Conservation (phyloP, 1,140 invertebrate species). For the Calliopsis andreniformis region DNA sequence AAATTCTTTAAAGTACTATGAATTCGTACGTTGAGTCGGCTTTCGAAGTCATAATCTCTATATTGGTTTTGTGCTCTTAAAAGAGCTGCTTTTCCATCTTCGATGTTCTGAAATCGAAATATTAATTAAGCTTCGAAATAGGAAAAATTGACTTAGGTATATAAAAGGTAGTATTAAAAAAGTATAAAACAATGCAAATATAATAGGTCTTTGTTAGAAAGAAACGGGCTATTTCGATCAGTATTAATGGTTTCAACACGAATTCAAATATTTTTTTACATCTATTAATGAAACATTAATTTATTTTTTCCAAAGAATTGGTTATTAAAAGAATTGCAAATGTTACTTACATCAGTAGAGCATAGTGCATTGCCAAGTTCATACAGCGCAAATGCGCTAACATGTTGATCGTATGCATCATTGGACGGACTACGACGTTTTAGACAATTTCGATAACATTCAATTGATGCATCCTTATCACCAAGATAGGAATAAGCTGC, state of each 20-base stretch:
- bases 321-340: too few relatives aligned
- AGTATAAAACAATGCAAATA: too few relatives aligned
- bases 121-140: background rate
- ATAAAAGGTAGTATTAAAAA: too few relatives aligned
- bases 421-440: conserved; percentile 72
- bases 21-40: conserved; percentile 84
- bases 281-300: too few relatives aligned
- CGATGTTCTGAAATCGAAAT: conserved; percentile 78
- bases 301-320: too few relatives aligned
- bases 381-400: conserved; percentile 86
- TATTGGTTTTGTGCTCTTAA: conserved; percentile 82
- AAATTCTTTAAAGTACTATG: conserved; percentile 82
- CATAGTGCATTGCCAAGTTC: conserved; percentile 84
- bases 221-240: too few relatives aligned
- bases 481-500: conserved; percentile 79
- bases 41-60: conserved; percentile 87
- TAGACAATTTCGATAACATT: conserved; percentile 81
- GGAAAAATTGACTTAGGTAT: too few relatives aligned
- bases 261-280: too few relatives aligned
- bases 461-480: conserved; percentile 80
- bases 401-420: conserved; percentile 83
- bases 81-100: conserved; percentile 82
- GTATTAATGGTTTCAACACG: too few relatives aligned
- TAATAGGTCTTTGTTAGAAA: too few relatives aligned
- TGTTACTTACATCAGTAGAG: conserved; percentile 79